Evolutionary conservation across 2,113 vertebrate genomes (phyloP), one percentile per base, ranked within the genome.

Genomic region (Cynocephalus volans): DNA sequence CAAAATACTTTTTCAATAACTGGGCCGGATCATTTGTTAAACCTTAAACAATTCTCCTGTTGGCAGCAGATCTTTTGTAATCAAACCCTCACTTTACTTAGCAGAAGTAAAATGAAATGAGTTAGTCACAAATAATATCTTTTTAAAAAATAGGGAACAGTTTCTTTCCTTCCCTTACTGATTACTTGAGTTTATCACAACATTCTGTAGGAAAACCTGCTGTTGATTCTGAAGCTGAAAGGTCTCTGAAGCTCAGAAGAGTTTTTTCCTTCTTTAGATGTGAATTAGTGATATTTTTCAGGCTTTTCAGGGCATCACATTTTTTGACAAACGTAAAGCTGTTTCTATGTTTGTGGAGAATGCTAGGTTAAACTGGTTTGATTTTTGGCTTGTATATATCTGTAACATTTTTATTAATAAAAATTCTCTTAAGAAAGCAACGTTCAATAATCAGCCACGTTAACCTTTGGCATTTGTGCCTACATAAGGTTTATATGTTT

Each of bases 61-160:
- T 84, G 67, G 48, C 52, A 84, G 85, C 82, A 90, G 88, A 67
- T 94, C 48, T 81, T 95, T 88, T 95, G 41, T 14, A 69, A 26
- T 86, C 50, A 82, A 92, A 84, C 6, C 1, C 33, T 76, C 14
- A 50, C 81, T 96, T 93, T 64, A 80, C 90, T 93, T 56, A 94
- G 60, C 60, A 88, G 69, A 90, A 84, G 50, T 92, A 52, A 54
- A 93, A 84, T 76, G 60, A 80, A 96, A 58, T 67, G 33, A 93
- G 26, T 80, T 77, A 83, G 48, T 97, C 14, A 82, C 7, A n/a
- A 56, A 12, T 67, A 45, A 67, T 33, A 0, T 41, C 8, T 62
- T 76, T 62, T 86, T 67, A 6, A 81, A 87, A 88, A 84, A 85
- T 13, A 45, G 83, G 11, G 12, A 81, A 13, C 45, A 64, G 41